Base-by-base conservation (phyloP, 2,888 invertebrate genomes). In the Watsonalla binaria region DNA sequence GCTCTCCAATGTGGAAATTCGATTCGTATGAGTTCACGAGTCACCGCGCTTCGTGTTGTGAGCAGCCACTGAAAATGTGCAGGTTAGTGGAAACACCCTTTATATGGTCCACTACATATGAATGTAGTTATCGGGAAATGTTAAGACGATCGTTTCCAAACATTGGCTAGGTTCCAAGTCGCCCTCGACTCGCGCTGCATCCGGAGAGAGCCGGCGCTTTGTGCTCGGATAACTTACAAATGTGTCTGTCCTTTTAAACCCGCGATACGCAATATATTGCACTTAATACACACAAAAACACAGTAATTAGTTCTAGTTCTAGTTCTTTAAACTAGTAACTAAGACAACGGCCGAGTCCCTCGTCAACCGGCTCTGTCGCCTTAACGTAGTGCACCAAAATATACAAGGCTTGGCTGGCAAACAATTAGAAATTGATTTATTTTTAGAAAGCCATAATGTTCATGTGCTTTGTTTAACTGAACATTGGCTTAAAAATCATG, bases 71-170 rank as follows among this genome's bases (percentile, higher is more conserved):
- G 62, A 63, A 70, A 69, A 68, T 69, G 75, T 69, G 67, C 76
- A 78, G 76, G 74, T 78, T 75, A 57, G 82, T 79, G 75, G 68
- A 82, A 82, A 78, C 68, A 81, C 82, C 68, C 71, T 72, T 78
- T 75, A 71, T 72, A 71, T 77, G 78, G 68, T 78, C 71, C 74
- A 70, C 70, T 78, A 74, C 69, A 69, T 70, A 74, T 72, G 74
- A 81, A 78, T 76, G 76, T 77, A 79, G 76, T 77, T 81, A 84
- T 80, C 77, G 76, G 74, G 72, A 74, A 76, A 77, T 77, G 78
- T 75, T 74, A 77, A 81, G 77, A 78, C 73, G 80, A 79, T 81
- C 78, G 79, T 72, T 76, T 72, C 72, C 71, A 78, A 81, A 76
- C 72, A 74, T 79, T 86, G 86, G 86, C 85, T 58, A 53, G 47